Conservation (phyloP, 2,888 invertebrate species). For the Diadegma fenestrale region DNA sequence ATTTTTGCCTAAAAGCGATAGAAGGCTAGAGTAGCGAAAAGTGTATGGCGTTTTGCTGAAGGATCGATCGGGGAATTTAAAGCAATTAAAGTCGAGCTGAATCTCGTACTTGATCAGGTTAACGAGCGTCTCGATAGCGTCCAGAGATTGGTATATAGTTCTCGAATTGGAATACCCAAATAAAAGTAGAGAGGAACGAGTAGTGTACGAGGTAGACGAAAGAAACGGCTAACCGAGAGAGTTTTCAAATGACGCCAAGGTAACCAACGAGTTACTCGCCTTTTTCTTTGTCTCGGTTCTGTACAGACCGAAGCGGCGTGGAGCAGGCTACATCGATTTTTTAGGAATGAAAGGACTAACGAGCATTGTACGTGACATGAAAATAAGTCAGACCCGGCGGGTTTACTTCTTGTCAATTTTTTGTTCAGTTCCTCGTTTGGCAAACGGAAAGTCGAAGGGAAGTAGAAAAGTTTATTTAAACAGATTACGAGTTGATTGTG, state of each 20-base stretch:
- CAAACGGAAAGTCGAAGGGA: conserved; percentile 15
- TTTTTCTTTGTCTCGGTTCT: conserved; percentile 19
- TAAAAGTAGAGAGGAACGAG: conserved; percentile 6
- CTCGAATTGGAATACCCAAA: conserved; percentile 12
- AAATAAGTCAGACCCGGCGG: conserved; percentile 69
- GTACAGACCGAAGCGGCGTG: background rate
- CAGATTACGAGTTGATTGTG: conserved; percentile 4
- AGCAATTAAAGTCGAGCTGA: background rate
- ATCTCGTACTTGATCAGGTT: conserved; percentile 15
- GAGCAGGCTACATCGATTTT: conserved; percentile 65
- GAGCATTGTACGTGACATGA: conserved; percentile 72
- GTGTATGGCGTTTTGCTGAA: background rate
- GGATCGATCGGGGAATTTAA: background rate
- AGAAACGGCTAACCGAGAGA: conserved; percentile 15
- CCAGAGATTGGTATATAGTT: conserved; percentile 6
- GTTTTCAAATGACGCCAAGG: conserved; percentile 16
- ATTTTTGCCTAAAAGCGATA: background rate
- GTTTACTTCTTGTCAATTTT: conserved; percentile 33
- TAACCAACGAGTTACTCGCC: conserved; percentile 19
- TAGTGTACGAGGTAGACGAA: background rate
- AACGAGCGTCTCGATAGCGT: conserved; percentile 25
- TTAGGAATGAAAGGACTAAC: conserved; percentile 68
- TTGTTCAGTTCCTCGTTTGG: conserved; percentile 42
- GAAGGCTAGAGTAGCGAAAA: background rate
- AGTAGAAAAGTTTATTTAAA: background rate